Evolutionary conservation across 2,888 invertebrate species (phyloP), one percentile per base, ranked within the genome.

Genomic region (Tenthredo notha): DNA sequence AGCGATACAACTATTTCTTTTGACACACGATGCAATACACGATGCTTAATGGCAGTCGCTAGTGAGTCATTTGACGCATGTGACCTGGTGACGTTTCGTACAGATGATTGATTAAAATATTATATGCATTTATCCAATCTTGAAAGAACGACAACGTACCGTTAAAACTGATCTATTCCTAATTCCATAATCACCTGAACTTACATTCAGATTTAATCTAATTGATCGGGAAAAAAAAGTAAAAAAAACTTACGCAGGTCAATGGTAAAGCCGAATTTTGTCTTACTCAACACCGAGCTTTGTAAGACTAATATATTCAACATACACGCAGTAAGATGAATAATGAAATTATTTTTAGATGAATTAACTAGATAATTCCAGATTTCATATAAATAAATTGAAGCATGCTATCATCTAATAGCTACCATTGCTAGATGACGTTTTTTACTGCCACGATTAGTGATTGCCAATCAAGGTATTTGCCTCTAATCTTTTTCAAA

Each of bases 1-100:
- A 83, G 83, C 83, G 83, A 83, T 83, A 83, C 83, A 83, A 83
- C 65, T 83, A 83, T 83, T 83, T 83, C 83, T 29, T 83, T 83
- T 47, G 83, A 83, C 83, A 83, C 83, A 83, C 83, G 83, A 70
- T 83, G 83, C 43, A 67, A 83, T 67, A 67, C 83, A 83, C 83
- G 83, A 83, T 67, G 83, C 83, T 83, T 67, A 83, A 67, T 83
- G 83, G 83, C 83, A 83, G 83, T 83, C 47, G 83, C 67, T 83
- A 83, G 33, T 50, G 70, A 83, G 67, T 70, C 83, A 83, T 83
- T 65, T 67, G 83, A 67, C 83, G 83, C 83, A 83, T 67, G 83
- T 83, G 67, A 83, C 83, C 83, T 83, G 83, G 83, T 83, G 83
- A 83, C 83, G 47, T 70, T 47, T 18, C 70, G 70, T 67, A 83